A percentile compares a stretch with the other conserved stretches of the same genome.
These are phyloP conservation scores for Cettia cetti DNA, from an alignment of 2,113 vertebrate genomes.

Conservation along the genomic window DNA sequence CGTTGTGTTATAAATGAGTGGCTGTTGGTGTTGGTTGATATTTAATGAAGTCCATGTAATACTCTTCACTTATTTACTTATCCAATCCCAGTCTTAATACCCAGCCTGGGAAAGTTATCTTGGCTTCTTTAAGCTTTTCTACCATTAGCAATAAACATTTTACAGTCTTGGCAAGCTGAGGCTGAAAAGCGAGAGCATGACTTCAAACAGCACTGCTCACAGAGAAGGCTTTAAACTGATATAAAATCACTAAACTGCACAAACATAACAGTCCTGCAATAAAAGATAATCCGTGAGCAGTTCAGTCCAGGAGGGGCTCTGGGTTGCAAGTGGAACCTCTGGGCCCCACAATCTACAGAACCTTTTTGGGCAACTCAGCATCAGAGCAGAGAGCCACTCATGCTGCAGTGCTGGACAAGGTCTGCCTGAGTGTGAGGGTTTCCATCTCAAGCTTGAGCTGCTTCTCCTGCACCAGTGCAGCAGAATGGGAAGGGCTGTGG, in stretches of 20 bases:
- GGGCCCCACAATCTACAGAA: not conserved
- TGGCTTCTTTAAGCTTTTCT: constrained; percentile 51
- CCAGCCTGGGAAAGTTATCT: constrained; percentile 64
- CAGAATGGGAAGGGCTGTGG: not conserved
- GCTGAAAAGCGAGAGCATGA: constrained; percentile 20
- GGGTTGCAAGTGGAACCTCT: not conserved
- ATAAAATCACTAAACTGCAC: constrained; percentile 45
- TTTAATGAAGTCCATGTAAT: constrained; percentile 57
- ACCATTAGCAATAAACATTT: constrained; percentile 68
- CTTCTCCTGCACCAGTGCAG: not conserved
- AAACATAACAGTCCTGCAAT: constrained; percentile 64
- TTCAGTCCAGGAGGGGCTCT: not conserved
- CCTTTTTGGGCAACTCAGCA: not conserved
- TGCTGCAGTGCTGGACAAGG: not conserved
- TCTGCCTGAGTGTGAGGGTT: rapidly evolving
- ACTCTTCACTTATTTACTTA: constrained; percentile 54
- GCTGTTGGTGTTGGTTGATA: constrained; percentile 64
- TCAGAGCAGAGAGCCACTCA: not conserved
- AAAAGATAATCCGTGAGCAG: constrained; percentile 54
- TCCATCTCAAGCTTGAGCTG: not conserved
- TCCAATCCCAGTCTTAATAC: constrained; percentile 8
- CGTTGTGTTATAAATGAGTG: constrained; percentile 55
- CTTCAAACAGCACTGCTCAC: constrained; percentile 56
- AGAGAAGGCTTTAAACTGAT: constrained; percentile 56
- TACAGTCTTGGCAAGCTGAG: constrained; percentile 54